A percentile compares a stretch with the other conserved stretches of the same genome.
These are phyloP conservation scores for Perca flavescens DNA, from an alignment of 2,113 vertebrate genomes.

Conservation along the genomic window DNA sequence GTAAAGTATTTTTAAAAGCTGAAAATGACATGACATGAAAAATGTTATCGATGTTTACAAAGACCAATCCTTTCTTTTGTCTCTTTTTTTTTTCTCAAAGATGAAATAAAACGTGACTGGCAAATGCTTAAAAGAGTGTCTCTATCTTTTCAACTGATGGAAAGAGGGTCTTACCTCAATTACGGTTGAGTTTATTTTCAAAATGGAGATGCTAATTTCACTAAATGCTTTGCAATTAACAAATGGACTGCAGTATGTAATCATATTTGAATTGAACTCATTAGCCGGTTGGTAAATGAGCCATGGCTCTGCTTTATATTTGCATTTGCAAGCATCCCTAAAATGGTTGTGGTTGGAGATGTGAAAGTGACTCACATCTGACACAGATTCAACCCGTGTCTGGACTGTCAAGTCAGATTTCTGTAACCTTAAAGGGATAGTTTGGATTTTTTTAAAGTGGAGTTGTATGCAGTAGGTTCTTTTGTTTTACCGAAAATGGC, in stretches of 20 bases:
- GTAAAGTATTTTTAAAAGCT: slow-evolving; percentile 78
- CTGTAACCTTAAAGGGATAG: not conserved
- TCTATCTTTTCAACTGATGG: not conserved
- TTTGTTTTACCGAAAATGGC: too few species aligned
- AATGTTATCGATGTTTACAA: slow-evolving; percentile 79
- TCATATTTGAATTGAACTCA: slow-evolving; percentile 7
- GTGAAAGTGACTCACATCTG: not conserved
- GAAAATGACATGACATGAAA: slow-evolving; percentile 68
- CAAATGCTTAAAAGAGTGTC: slow-evolving; percentile 38
- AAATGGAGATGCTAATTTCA: slow-evolving; percentile 7
- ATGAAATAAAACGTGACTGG: slow-evolving; percentile 77
- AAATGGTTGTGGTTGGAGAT: not conserved
- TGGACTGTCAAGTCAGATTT: not conserved
- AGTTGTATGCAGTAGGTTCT: too few species aligned
- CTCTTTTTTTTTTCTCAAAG: slow-evolving; percentile 61
- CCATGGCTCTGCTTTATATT: not conserved
- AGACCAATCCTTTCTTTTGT: slow-evolving; percentile 71
- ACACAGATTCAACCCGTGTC: not conserved
- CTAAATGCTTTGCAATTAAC: slow-evolving; percentile 10
- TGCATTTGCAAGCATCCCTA: not conserved
- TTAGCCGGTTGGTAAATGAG: not conserved
- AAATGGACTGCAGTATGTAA: slow-evolving; percentile 5
- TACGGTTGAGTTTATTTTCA: not conserved
- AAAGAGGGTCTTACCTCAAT: not conserved
- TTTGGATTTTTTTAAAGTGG: not conserved